phyloP scores from a whole-genome alignment of 2,113 vertebrate genomes.

The Chelonoidis abingdonii region DNA sequence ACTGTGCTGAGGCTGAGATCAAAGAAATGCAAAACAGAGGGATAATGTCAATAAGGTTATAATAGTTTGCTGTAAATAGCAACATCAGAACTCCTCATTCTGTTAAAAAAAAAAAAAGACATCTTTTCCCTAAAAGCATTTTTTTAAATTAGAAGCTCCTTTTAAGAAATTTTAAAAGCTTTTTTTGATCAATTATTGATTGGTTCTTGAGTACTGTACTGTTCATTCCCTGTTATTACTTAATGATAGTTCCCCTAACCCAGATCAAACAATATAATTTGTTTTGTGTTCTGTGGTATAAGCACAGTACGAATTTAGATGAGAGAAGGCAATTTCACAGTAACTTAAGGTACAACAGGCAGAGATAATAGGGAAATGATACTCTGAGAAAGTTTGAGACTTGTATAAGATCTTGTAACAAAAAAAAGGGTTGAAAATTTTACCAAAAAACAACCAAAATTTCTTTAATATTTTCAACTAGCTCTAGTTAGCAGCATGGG shows the following conservation, averaged over 20 bases:
- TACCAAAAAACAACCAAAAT: background rate
- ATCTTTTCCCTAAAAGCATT: background rate
- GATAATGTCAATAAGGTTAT: background rate
- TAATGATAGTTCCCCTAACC: background rate
- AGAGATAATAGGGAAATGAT: background rate
- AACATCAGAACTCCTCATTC: background rate
- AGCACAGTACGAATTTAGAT: background rate
- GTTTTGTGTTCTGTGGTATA: background rate
- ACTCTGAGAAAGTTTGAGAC: background rate
- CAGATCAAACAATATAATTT: background rate
- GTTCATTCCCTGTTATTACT: background rate
- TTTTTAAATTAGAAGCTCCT: slow-evolving; percentile 15
- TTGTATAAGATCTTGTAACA: background rate
- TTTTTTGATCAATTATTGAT: background rate
- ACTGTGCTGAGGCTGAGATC: background rate
- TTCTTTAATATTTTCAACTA: background rate
- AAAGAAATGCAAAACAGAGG: slow-evolving; percentile 9
- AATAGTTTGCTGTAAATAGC: slow-evolving; percentile 10
- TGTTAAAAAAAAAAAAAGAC: background rate
- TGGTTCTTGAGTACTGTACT: background rate
- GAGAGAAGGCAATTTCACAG: accelerated
- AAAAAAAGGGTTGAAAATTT: background rate
- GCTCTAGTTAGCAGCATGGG: background rate
- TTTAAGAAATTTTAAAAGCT: background rate
- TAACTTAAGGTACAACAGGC: background rate